Percentiles rank a stretch among this genome's conserved stretches.
These are phyloP conservation scores for Dichetophora obliterata DNA, from an alignment of 2,888 invertebrate species.

Conservation along the genomic window DNA sequence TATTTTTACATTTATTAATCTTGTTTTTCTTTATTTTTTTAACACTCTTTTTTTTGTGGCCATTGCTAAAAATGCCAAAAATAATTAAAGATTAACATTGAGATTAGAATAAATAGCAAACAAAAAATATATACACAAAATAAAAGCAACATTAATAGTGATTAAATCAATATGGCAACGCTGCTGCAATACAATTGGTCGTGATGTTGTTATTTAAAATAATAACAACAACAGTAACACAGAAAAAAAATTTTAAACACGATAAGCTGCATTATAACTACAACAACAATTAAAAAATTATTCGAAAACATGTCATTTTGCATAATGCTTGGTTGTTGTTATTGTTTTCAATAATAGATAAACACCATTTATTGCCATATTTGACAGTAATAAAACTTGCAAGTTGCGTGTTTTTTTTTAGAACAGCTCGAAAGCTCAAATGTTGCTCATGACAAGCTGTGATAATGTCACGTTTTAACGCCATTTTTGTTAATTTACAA, in stretches of 20 bases:
- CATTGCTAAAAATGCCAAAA: not conserved
- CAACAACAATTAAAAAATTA: not conserved
- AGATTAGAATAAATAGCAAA: not conserved
- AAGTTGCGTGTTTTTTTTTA: conserved; percentile 24
- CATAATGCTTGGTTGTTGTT: not conserved
- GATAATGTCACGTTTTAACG: not conserved
- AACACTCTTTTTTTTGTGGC: not conserved
- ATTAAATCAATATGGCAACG: not conserved
- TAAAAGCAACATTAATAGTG: not conserved
- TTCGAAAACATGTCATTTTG: not conserved
- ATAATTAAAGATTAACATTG: conserved; percentile 11
- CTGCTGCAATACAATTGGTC: conserved; percentile 39
- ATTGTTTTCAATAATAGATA: conserved; percentile 22
- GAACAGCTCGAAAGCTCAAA: not conserved
- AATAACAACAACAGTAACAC: not conserved
- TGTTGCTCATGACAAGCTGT: not conserved
- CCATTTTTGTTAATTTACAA: conserved; percentile 51
- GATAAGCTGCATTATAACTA: conserved; percentile 10
- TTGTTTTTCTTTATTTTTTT: not conserved
- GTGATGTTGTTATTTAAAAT: conserved; percentile 42
- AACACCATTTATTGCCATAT: not conserved
- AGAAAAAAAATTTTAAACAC: not conserved
- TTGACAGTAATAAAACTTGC: conserved; percentile 22
- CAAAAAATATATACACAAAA: not conserved
- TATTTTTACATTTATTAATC: not conserved